phyloP scores from a whole-genome alignment of 1,140 invertebrate genomes.

The Drosophila bocqueti region DNA sequence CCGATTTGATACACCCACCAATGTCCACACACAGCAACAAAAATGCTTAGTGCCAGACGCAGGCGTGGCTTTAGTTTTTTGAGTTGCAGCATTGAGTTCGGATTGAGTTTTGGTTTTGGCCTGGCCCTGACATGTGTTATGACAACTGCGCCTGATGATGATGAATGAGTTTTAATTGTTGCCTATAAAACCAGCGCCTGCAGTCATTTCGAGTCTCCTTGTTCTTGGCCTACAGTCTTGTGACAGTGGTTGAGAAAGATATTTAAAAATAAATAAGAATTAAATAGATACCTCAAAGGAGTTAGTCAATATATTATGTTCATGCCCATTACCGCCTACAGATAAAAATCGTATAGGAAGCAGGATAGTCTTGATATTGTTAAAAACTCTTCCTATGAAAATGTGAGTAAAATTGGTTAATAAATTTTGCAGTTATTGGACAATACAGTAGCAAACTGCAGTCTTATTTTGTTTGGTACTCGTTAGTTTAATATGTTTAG shows the following conservation, averaged over 20 bases:
- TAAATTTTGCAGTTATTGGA: too few species aligned
- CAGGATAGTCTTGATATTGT: too few species aligned
- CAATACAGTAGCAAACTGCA: too few species aligned
- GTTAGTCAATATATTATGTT: too few species aligned
- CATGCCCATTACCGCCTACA: too few species aligned
- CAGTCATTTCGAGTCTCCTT: conserved; percentile 48
- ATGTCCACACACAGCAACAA: conserved; percentile 16
- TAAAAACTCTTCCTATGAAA: too few species aligned
- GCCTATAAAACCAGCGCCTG: conserved; percentile 72
- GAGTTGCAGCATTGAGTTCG: conserved; percentile 25
- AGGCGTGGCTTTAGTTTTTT: conserved; percentile 56
- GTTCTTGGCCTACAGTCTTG: conserved; percentile 15
- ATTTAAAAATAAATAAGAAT: not conserved
- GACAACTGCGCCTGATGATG: conserved; percentile 76
- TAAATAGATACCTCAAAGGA: too few species aligned
- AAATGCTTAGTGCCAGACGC: conserved; percentile 64
- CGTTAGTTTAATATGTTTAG: too few species aligned
- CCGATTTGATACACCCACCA: conserved; percentile 71
- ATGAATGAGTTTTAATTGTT: conserved; percentile 84
- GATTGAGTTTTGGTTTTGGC: conserved; percentile 24
- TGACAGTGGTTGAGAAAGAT: conserved; percentile 25
- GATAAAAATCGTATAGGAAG: too few species aligned
- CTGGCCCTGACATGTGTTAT: conserved; percentile 78
- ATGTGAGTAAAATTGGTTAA: too few species aligned
- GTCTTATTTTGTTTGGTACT: too few species aligned